Conservation (phyloP, 2,113 vertebrate species). For the Hippocampus comes region DNA sequence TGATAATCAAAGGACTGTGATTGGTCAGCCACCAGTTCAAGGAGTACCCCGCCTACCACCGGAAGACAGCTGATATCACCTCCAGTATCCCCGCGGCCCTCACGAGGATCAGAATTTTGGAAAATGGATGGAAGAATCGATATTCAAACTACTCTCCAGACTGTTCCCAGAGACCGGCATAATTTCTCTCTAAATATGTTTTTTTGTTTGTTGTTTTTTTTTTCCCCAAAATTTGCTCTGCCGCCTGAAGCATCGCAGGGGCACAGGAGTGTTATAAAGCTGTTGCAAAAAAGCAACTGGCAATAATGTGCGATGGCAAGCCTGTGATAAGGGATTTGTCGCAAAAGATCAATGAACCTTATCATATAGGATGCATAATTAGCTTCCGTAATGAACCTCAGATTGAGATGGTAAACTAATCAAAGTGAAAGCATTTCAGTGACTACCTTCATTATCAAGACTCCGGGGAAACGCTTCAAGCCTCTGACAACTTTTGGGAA, state of each 20-base stretch:
- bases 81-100: too few relatives aligned
- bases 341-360: constrained; percentile 1
- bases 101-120: too few relatives aligned
- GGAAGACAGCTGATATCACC: too few relatives aligned
- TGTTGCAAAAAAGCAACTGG: not conserved
- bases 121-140: too few relatives aligned
- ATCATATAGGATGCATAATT: constrained; percentile 11
- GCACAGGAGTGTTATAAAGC: not conserved
- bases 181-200: not conserved
- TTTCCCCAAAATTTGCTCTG: not conserved
- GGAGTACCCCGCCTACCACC: too few relatives aligned
- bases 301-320: not conserved
- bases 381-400: not conserved
- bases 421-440: not conserved
- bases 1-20: too few relatives aligned
- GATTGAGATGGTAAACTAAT: not conserved
- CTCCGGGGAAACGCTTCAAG: not conserved
- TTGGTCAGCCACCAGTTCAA: too few relatives aligned
- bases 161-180: not conserved
- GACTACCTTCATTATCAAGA: not conserved
- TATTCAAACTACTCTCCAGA: not conserved
- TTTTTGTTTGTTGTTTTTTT: too few relatives aligned
- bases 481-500: not conserved
- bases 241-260: not conserved
- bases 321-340: constrained; percentile 2